Percentiles rank a stretch among this genome's conserved stretches.
These are phyloP conservation scores for Engystomops pustulosus DNA, from an alignment of 2,113 vertebrate species.

Conservation along the genomic window DNA sequence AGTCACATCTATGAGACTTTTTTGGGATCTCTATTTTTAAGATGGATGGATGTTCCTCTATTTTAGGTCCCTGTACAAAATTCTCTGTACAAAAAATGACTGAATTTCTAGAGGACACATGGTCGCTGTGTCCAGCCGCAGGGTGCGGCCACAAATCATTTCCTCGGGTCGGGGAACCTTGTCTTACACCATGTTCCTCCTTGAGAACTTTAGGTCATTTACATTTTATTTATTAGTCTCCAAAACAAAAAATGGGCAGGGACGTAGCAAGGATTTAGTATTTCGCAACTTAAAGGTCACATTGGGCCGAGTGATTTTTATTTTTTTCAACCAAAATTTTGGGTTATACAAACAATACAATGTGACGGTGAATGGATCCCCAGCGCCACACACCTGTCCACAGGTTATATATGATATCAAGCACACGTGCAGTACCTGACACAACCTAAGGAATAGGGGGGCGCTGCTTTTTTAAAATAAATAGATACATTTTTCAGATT, in stretches of 20 bases:
- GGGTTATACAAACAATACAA: background rate
- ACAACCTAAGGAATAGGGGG: no score
- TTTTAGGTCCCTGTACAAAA: no score
- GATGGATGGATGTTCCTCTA: no score
- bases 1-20: no score
- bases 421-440: no score
- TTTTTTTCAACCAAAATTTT: background rate
- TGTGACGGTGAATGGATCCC: background rate
- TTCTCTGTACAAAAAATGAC: no score
- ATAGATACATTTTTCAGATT: no score
- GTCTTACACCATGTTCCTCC: background rate
- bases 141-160: background rate
- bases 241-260: slow-evolving; percentile 33
- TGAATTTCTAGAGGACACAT: background rate
- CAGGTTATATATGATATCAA: no score
- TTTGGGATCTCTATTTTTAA: no score
- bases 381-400: no score
- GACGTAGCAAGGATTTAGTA: no score
- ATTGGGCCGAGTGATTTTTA: background rate
- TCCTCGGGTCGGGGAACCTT: background rate
- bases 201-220: background rate
- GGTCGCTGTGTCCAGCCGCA: background rate
- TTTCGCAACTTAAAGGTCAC: background rate
- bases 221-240: background rate
- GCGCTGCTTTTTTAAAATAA: no score